These are phyloP conservation scores for Hemiscyllium ocellatum DNA, from an alignment of 2,113 vertebrate species.

Conservation along the genomic window DNA sequence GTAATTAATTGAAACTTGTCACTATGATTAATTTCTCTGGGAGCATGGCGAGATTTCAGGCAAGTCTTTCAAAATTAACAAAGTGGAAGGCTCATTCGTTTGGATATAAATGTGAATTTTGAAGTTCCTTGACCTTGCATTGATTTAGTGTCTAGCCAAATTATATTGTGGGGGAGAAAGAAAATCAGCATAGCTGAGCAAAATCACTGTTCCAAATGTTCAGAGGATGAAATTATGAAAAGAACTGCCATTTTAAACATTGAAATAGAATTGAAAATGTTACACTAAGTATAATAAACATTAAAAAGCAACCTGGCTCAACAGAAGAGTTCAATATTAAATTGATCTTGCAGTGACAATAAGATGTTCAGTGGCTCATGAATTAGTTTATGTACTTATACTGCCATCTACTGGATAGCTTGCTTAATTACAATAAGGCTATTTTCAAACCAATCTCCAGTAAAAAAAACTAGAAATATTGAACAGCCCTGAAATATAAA, in stretches of 20 bases:
- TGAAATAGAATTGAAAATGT: not conserved
- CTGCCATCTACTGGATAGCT: not conserved
- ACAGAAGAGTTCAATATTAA: not conserved
- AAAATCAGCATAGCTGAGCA: not conserved
- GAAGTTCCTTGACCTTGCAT: not conserved
- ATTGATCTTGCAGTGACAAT: not conserved
- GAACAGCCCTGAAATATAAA: not conserved
- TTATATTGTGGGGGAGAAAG: too few species aligned
- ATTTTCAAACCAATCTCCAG: not conserved
- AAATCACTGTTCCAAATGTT: not conserved
- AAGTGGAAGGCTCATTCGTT: not conserved
- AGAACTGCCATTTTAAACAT: not conserved
- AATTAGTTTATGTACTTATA: not conserved
- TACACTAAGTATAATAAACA: not conserved
- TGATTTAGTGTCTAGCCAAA: too few species aligned
- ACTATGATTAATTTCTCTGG: not conserved
- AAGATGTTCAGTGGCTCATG: not conserved
- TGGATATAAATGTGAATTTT: not conserved
- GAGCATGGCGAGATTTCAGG: not conserved
- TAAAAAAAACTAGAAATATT: not conserved
- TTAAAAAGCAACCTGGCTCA: not conserved
- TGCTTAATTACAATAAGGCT: not conserved
- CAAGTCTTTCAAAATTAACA: not conserved
- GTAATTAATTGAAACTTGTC: not conserved
- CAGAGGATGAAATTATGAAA: not conserved